Base-by-base conservation (phyloP, 2,888 invertebrate genomes). In the Chymomyza procnemis region DNA sequence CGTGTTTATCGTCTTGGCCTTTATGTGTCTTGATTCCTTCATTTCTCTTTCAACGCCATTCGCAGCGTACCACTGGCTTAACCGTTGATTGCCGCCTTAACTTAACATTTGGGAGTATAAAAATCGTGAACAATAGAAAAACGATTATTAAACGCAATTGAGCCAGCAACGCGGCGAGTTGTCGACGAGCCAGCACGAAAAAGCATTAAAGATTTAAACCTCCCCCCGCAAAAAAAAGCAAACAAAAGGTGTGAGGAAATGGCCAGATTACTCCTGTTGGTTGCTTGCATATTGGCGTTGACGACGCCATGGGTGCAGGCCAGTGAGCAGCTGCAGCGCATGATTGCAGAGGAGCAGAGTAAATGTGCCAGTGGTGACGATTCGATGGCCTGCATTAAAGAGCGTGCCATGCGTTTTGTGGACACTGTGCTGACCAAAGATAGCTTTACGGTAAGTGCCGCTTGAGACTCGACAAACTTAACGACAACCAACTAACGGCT, bases 341-440 rank as follows among this genome's bases (percentile, higher is more conserved):
- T 95, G 91, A 94, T 96, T 58, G 95, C 95, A 86, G 95, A 95
- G 91, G 95, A 95, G 92, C 93, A 94, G 88, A 92, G 92, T 65
- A 94, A 95, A 88, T 96, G 96, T 90, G 92, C 93, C 50, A 94
- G 94, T 81, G 94, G 95, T 79, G 94, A 94, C 79, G 96, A 96
- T 89, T 94, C 95, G 19, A 93, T 96, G 66, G 94, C 96, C 75
- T 96, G 96, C 91, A 94, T 96, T 91, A 96, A 96, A 91, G 95
- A 94, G 92, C 95, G 95, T 90, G 95, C 96, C 74, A 94, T 96
- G 92, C 94, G 94, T 73, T 93, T 96, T 76, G 91, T 96, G 89
- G 95, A 96, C 90, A 94, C 94, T 85, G 93, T 96, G 81, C 93
- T 96, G 91, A 94, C 94, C 90, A 95, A 95, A 92, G 96, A 96